Evolutionary conservation across 2,113 vertebrate genomes (phyloP), one percentile per base, ranked within the genome.

Genomic region (Piaya cayana): DNA sequence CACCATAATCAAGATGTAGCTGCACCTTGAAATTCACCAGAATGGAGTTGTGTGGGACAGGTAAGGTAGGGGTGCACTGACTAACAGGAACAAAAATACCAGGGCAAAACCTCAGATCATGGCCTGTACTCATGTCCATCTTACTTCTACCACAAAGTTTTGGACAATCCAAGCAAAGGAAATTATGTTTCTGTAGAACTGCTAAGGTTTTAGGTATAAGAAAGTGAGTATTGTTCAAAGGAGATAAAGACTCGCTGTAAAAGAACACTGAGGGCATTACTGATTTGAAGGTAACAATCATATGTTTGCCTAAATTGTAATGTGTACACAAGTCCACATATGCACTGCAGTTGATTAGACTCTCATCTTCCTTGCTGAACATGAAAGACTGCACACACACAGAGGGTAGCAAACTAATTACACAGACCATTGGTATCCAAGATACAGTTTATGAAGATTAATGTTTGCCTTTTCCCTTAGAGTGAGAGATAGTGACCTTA

Each of bases 351-450:
- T 67, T 88, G 77, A 95, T 96, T 94, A 92, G 87, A 81, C 85
- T 86, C 69, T 76, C 93, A 23, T 74, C 45, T 93, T 93, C 86
- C 93, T 86, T 87, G 53, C 77, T 91, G 80, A 92, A 92, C 88
- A 90, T 68, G 47, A 97, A 92, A 97, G 90, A 68, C 75, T 68
- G 16, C 70, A 70, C 58, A 90, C 4, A 10, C 50, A 72, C 45
- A 96, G 78, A 92, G 74, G 89, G 72, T 92, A 93, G 92, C 75
- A 96, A 97, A 96, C 67, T 97, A 95, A 97, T 97, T 97, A 98
- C 93, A 91, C 88, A 92, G 93, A 92, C 93, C 80, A 93, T 78
- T 62, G n/a, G 95, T 96, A 97, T 96, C 94, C 82, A 97, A 96
- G 95, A 96, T 94, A 96, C 83, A 89, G 82, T 89, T 87, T 95